phyloP scores from a whole-genome alignment of 2,797 vertebrate genomes.

The Ptychadena robeensis region DNA sequence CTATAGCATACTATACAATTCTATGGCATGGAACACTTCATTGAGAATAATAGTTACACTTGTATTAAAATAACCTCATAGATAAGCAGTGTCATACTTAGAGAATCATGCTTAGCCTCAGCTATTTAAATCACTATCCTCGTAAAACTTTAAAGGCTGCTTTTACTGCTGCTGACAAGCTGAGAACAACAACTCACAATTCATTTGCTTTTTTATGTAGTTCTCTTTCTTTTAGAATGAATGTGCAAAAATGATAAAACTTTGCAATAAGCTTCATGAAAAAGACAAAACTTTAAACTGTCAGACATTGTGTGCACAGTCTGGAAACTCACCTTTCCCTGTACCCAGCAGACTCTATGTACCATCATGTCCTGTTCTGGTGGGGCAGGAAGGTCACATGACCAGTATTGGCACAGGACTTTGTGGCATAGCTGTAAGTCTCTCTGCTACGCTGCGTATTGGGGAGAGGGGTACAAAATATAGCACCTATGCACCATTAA shows the following conservation, averaged over 20 bases:
- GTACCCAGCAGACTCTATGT: too few species aligned
- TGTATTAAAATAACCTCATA: not conserved
- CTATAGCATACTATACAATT: not conserved
- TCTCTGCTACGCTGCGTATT: too few species aligned
- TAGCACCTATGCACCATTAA: too few species aligned
- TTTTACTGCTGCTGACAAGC: constrained; percentile 6
- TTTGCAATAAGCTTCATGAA: not conserved
- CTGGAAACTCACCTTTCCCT: too few species aligned
- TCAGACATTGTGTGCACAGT: too few species aligned
- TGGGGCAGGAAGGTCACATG: too few species aligned
- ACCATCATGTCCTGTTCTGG: too few species aligned
- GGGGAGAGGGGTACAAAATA: too few species aligned
- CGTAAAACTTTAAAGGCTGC: constrained; percentile 37
- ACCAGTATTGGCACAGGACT: too few species aligned
- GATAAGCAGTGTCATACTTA: not conserved
- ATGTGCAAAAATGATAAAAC: not conserved
- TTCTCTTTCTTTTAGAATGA: constrained; percentile 6
- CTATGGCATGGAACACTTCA: not conserved
- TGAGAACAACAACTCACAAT: constrained; percentile 9
- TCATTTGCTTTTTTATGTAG: constrained; percentile 18
- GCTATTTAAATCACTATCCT: constrained; percentile 13
- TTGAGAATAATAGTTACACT: not conserved
- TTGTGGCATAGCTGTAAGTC: too few species aligned
- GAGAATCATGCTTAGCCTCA: constrained; percentile 5
- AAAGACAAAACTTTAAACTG: not conserved